Conservation (phyloP, 2,113 vertebrate genomes). For the Callithrix jacchus region DNA sequence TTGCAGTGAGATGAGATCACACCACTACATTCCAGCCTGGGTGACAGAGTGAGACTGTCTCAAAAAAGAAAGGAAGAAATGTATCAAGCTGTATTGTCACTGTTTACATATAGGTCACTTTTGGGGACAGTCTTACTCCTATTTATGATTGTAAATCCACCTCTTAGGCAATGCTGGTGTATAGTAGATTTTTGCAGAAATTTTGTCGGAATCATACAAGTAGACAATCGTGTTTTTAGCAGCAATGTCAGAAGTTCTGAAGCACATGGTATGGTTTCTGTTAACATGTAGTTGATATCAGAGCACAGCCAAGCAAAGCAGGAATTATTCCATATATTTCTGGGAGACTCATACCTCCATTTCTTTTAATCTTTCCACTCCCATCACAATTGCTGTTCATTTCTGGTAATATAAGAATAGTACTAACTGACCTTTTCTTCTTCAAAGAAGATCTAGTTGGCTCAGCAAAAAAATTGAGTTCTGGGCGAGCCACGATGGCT, state of each 20-base stretch:
- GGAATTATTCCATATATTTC: neutral
- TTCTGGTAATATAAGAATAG: conserved; percentile 4
- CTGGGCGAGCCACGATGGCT: neutral
- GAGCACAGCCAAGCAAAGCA: neutral
- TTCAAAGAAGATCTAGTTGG: neutral
- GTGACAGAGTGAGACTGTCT: too few species aligned
- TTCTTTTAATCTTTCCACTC: conserved; percentile 25
- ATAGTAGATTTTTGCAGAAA: neutral
- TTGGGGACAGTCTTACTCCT: neutral
- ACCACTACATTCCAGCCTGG: too few species aligned
- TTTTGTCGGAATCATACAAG: neutral
- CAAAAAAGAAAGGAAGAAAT: neutral
- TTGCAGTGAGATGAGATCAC: too few species aligned
- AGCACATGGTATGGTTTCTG: neutral
- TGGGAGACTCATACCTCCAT: neutral
- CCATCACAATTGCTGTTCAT: neutral
- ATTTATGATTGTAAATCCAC: neutral
- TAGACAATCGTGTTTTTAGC: neutral
- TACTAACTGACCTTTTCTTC: neutral
- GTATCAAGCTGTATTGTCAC: neutral
- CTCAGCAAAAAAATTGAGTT: neutral
- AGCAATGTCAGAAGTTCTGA: neutral
- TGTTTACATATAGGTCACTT: neutral
- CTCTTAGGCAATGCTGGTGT: neutral
- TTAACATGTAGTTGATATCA: neutral